Evolutionary conservation across 2,797 vertebrate species (phyloP), one percentile per base, ranked within the genome.

Genomic region (Gallinago nigripennis): DNA sequence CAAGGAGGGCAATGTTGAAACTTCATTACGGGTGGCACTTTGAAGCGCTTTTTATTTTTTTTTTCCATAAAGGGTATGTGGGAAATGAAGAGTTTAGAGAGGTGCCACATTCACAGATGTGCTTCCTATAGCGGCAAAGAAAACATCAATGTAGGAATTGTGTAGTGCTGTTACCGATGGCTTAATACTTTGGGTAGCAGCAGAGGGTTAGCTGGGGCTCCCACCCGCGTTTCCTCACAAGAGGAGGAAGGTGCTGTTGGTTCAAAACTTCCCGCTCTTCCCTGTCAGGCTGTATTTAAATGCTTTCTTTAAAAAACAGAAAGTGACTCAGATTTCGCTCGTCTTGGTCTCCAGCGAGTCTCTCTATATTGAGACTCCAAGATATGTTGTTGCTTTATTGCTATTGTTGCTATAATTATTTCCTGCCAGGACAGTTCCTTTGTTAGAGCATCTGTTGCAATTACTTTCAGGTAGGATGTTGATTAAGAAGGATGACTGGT

Each of bases 61-160:
- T 35, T n/a, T 50, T 3, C 7, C 25, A 0, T 11, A 20, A 70
- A 17, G 7, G 11, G 0, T 13, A 0, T 0, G 39, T 37, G 63
- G 25, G 75, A 72, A 72, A 21, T 0, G 0, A 7, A 35, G 39
- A 31, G 10, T 64, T 83, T 1, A 1, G 27, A 60, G 72, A 60
- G 45, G 19, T 57, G 2, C 16, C 3, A 1, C 35, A 0, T 15
- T 66, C 48, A 9, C 0, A 8, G 43, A 18, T 66, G 46, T 7
- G 0, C 19, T 54, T 85, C 31, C 23, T 21, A 6, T 4, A 46
- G 50, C 3, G 9, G 66, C 63, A 24, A 28, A 35, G 50, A 27
- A n/a, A 79, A 31, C 17, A n/a, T 0, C 50, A 8, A 5, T 2
- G 19, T 50, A 24, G 75, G 41, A 61, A 8, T 56, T 16, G 19